Evolutionary conservation across 2,888 invertebrate species (phyloP), one percentile per base, ranked within the genome.

Genomic region (Tineola bisselliella): DNA sequence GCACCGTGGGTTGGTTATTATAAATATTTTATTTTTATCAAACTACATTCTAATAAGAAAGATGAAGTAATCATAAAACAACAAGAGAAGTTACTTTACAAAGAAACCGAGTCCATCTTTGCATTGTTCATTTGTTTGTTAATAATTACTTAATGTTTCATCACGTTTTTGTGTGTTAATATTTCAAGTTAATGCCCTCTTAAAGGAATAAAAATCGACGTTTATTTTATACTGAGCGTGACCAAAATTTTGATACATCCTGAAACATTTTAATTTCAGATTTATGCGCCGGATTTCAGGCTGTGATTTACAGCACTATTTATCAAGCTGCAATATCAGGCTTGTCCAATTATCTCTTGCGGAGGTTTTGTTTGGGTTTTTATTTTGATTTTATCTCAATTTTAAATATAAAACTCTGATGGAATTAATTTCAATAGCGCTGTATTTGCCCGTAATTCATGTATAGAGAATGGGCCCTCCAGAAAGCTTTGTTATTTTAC

Each of bases 271-370:
- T 65, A 66, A 65, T 64, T 64, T 63, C 61, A 56, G 61, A 64
- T 65, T 65, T 64, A 63, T 44, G 63, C 63, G 63, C 62, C 44
- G 62, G 62, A 63, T 63, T 65, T 66, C 63, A 1, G 57, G 25
- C 44, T 54, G 59, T 67, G 67, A 67, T 67, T 67, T 66, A 67
- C 66, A 66, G 63, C 64, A 65, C 65, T 66, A 66, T 67, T 66
- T 64, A 67, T 67, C 66, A 65, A 65, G 63, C 67, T 66, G 64
- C 60, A 66, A 66, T 67, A 67, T 67, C 67, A 66, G 65, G 25
- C 64, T 17, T 48, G 60, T 48, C 60, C 60, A 44, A 60, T 60
- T 60, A 60, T 60, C 60, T 60, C 48, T 48, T 33, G 33, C 19
- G 12, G 19, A n/a, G 25, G 18, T 25, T 54, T 18, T n/a, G 54